These are phyloP conservation scores for Spea hammondii DNA, from an alignment of 2,797 vertebrate genomes.

Conservation along the genomic window DNA sequence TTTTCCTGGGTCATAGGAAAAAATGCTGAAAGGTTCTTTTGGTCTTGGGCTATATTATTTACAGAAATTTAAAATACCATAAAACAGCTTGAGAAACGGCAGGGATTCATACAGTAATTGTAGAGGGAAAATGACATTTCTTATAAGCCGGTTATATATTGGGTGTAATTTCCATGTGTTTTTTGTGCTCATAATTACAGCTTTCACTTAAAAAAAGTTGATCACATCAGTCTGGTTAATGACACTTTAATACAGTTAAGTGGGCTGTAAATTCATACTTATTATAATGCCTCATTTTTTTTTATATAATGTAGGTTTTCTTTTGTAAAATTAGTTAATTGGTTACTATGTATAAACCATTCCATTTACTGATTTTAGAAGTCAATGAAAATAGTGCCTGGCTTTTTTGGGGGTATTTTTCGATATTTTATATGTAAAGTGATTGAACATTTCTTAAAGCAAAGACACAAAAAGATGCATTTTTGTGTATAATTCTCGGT, in stretches of 20 bases:
- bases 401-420: too few species aligned
- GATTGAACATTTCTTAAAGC: too few species aligned
- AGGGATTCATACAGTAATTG: slow-evolving; percentile 66
- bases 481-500: too few species aligned
- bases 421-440: too few species aligned
- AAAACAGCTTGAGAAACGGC: slow-evolving; percentile 75
- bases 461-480: too few species aligned
- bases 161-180: slow-evolving; percentile 58
- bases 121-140: slow-evolving; percentile 61
- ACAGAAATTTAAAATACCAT: slow-evolving; percentile 76
- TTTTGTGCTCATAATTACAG: slow-evolving; percentile 62
- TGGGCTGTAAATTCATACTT: background rate
- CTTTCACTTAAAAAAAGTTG: slow-evolving; percentile 48
- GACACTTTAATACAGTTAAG: slow-evolving; percentile 54
- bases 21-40: slow-evolving; percentile 59
- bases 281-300: background rate
- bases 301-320: too few species aligned
- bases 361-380: too few species aligned
- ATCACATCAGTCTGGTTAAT: slow-evolving; percentile 54
- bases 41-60: slow-evolving; percentile 72
- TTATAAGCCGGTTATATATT: slow-evolving; percentile 62
- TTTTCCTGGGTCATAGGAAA: slow-evolving; percentile 65
- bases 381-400: too few species aligned
- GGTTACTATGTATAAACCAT: too few species aligned
- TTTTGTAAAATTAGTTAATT: too few species aligned